Percentiles rank a stretch among this genome's conserved stretches.
Conservation (phyloP, 92 coral and sea anemone genomes). For the Hydrozoanthus gracilis region DNA sequence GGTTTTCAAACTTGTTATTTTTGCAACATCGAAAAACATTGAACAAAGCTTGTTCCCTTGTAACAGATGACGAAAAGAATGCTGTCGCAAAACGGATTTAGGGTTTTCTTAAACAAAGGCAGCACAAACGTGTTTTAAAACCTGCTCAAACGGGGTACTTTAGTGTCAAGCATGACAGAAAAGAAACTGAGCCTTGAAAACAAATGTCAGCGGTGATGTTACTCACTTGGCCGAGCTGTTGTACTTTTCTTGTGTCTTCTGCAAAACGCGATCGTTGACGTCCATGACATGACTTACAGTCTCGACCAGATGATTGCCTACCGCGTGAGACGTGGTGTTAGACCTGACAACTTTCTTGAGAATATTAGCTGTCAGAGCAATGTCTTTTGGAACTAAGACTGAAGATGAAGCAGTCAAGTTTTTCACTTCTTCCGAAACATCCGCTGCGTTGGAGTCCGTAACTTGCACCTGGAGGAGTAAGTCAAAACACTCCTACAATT, state of each 20-base stretch:
- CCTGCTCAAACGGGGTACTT: too few relatives aligned
- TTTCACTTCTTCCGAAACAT: constrained; percentile 78
- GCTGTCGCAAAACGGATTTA: too few relatives aligned
- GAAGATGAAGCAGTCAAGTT: constrained; percentile 79
- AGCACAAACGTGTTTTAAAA: too few relatives aligned
- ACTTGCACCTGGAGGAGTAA: constrained; percentile 74
- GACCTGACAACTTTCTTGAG: constrained; percentile 85
- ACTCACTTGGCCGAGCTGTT: constrained; percentile 89
- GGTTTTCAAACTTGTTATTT: too few relatives aligned
- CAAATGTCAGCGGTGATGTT: too few relatives aligned
- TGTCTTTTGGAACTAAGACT: constrained; percentile 71
- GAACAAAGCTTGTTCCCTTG: too few relatives aligned
- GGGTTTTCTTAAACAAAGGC: too few relatives aligned
- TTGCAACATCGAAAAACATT: too few relatives aligned
- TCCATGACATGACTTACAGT: constrained; percentile 97
- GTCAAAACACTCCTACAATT: background rate
- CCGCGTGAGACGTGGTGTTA: constrained; percentile 72
- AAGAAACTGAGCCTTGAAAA: too few relatives aligned
- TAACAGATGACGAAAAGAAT: background rate
- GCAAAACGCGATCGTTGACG: constrained; percentile 70
- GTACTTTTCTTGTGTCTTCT: constrained; percentile 70
- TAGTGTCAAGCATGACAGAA: too few relatives aligned
- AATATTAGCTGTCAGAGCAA: constrained; percentile 85
- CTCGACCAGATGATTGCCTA: constrained; percentile 87
- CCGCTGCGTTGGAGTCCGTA: constrained; percentile 75